Evolutionary conservation across 2,797 vertebrate species (phyloP), one percentile per base, ranked within the genome.

Genomic region (Zalophus californianus): DNA sequence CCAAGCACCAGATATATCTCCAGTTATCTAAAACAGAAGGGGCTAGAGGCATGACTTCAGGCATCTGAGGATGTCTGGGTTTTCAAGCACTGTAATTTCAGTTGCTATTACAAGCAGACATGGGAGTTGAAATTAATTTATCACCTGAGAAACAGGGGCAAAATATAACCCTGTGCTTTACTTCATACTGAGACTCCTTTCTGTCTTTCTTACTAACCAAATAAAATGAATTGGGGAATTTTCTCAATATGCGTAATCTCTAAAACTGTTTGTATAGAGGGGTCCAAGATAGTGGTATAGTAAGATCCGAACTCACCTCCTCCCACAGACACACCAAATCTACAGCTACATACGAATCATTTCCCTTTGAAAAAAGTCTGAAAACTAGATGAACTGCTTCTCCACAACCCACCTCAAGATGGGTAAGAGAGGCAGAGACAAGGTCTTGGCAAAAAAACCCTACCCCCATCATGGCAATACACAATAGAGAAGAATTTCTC

Each of bases 131-230:
- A 70, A 93, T 56, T 50, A 41, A 93, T 58, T 23, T 32, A 80
- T 92, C 14, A 84, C 54, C 64, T 97, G 70, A 97, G 62, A 90
- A 90, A 91, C 25, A 70, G 88, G 80, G 14, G 75, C 15, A 80
- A 95, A 96, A 72, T 70, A 90, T 32, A 92, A 90, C 52, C 50
- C 58, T 83, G 44, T 83, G 44, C 35, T 90, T 88, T 77, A 18
- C 64, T 94, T 90, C 79, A 86, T 96, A 56, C 41, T 86, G 50
- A 86, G 9, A 92, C 3, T 68, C 62, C 15, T 29, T 93, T 68
- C 79, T 80, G 77, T 95, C 70, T 90, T 96, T 95, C 80, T 87
- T 75, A 89, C 16, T 41, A 91, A 91, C 41, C 38, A 89, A 3
- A 48, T 85, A 94, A 89, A 84, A 83, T 66, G 54, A 88, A 73